Percentiles rank a stretch among this genome's conserved stretches.
These are phyloP conservation scores for Sinocyclocheilus anshuiensis DNA, from an alignment of 2,113 vertebrate species.

Conservation along the genomic window DNA sequence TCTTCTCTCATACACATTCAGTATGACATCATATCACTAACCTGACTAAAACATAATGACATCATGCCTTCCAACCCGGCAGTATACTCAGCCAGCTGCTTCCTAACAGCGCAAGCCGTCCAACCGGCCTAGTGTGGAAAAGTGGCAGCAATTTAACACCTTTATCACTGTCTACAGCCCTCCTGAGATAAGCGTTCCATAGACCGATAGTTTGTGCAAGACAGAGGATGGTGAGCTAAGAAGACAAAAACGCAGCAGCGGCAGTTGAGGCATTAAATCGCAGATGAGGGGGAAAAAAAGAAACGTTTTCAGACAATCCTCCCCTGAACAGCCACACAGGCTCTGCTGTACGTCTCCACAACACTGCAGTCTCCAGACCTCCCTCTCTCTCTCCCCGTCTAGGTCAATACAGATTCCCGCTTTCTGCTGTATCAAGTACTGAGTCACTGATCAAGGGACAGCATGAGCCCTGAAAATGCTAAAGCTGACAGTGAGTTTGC, in stretches of 20 bases:
- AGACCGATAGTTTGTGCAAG: conserved; percentile 32
- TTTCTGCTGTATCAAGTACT: conserved; percentile 66
- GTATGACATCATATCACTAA: conserved; percentile 43
- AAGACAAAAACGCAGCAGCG: conserved; percentile 14
- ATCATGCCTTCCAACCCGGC: conserved; percentile 35
- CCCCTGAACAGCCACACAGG: conserved; percentile 31
- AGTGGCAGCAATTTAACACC: conserved; percentile 20
- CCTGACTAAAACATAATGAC: conserved; percentile 17
- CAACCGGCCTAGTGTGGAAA: neutral
- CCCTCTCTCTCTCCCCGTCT: conserved; percentile 10
- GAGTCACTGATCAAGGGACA: conserved; percentile 41
- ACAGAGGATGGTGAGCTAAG: conserved; percentile 11
- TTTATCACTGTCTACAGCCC: conserved; percentile 2
- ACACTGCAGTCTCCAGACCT: conserved; percentile 45
- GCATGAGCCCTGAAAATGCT: neutral
- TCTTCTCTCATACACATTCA: conserved; percentile 15
- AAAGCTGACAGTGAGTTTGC: neutral
- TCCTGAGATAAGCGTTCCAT: conserved; percentile 32
- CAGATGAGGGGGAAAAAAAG: conserved; percentile 29
- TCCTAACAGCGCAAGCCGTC: neutral
- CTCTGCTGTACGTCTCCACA: conserved; percentile 29
- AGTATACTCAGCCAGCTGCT: conserved; percentile 15
- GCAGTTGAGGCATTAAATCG: conserved; percentile 40
- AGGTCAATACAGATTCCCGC: conserved; percentile 45
- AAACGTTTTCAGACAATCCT: conserved; percentile 8